Percentiles rank a stretch among this genome's conserved stretches.
Conservation (phyloP, 2,888 invertebrate species). For the Meteorus colon region DNA sequence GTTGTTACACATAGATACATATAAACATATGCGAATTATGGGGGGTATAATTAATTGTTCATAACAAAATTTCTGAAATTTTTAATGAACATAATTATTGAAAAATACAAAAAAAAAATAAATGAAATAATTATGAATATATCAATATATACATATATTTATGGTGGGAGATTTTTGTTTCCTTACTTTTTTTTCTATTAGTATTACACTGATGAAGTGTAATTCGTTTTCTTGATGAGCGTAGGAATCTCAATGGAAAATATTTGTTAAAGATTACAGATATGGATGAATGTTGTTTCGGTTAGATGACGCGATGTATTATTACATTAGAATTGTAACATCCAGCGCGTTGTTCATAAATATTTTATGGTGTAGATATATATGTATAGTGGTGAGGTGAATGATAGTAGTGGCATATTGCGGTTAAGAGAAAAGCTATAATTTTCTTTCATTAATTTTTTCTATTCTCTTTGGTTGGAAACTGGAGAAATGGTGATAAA, state of each 20-base stretch:
- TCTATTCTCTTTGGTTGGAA: not conserved
- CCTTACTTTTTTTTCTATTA: not conserved
- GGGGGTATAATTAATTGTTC: conserved; percentile 9
- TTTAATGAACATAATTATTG: conserved; percentile 10
- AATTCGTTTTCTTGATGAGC: not conserved
- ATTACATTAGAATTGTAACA: not conserved
- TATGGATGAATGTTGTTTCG: not conserved
- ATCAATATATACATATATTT: not conserved
- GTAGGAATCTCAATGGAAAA: not conserved
- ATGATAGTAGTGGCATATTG: not conserved
- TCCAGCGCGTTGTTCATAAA: not conserved
- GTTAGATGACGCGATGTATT: not conserved
- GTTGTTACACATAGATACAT: not conserved
- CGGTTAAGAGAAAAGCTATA: not conserved
- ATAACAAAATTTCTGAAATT: conserved; percentile 1
- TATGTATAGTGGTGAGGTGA: not conserved
- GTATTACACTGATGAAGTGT: not conserved
- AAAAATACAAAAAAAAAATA: not conserved
- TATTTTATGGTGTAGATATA: conserved; percentile 7
- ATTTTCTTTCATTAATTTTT: not conserved
- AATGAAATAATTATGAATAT: not conserved
- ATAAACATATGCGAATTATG: not conserved
- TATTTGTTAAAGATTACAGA: not conserved
- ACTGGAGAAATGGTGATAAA: not conserved
- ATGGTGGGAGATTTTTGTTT: not conserved